phyloP scores from a whole-genome alignment of 2,797 vertebrate species.

The Stomatorhinus walkeri region DNA sequence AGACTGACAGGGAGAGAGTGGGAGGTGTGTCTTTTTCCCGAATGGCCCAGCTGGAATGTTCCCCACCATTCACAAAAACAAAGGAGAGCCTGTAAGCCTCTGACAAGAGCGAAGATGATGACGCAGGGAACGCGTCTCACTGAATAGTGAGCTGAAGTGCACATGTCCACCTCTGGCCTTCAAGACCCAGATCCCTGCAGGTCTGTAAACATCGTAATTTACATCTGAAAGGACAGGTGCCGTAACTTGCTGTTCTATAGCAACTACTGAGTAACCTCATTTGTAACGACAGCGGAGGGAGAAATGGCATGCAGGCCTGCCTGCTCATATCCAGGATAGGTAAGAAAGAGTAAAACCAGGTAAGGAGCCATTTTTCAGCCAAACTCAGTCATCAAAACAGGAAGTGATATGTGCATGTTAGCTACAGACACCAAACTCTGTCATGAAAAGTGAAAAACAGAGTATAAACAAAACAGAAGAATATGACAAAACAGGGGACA shows the following conservation, averaged over 20 bases:
- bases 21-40: not conserved
- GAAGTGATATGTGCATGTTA: not conserved
- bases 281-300: not conserved
- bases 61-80: not conserved
- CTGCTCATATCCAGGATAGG: not conserved
- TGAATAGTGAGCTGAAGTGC: not conserved
- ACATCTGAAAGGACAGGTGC: not conserved
- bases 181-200: not conserved
- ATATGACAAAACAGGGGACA: not conserved
- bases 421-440: not conserved
- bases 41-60: not conserved
- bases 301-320: not conserved
- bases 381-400: not conserved
- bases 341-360: not conserved
- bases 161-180: not conserved
- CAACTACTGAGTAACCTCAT: not conserved
- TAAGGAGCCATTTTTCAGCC: not conserved
- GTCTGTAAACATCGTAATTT: not conserved
- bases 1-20: not conserved
- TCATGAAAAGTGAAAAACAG: not conserved
- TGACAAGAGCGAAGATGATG: not conserved
- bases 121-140: not conserved
- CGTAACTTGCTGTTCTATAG: not conserved
- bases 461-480: not conserved
- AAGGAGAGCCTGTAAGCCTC: not conserved